Base-by-base conservation (phyloP, 2,888 invertebrate species). In the Coelinius sp. region DNA sequence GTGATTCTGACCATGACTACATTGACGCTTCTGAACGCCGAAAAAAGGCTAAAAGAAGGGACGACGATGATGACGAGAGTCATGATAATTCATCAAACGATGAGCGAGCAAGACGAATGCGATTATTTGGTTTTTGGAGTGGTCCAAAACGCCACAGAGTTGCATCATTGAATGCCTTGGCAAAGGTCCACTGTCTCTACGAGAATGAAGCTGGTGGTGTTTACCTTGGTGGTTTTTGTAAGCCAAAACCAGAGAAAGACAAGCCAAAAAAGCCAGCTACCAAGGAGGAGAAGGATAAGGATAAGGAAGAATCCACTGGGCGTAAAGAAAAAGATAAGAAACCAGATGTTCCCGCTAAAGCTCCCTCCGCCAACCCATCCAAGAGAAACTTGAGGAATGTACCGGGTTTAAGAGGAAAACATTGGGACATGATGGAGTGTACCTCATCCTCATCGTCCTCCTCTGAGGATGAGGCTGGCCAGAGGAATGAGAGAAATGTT, bases 131-230 rank as follows among this genome's bases (percentile, higher is more conserved):
- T 0, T 92, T 93, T 88, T 93, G 93, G 93, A 91, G 90, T 76
- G 94, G 94, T 0, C 94, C 95, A 24, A 95, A 95, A 87, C 91
- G 94, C 53, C 94, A 95, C 84, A 91, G 97, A 77, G 95, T 96
- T 88, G 97, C 97, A 41, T 96, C 96, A 1, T 88, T 97, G 31
- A 97, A 97, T 85, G 97, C 97, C 0, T 87, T 94, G 79, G 96
- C 96, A 25, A 96, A 96, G 89, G 96, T 97, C 1, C 96, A 96
- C 85, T 96, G 96, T 83, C 90, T 97, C 24, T 96, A 96, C 83
- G 96, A 96, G 88, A 96, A 96, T 84, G 96, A 96, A 88, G 93
- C 94, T 65, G 90, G 94, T 64, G 92, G 93, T 0, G 93, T 93
- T 73, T 91, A 93, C 68, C 84, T 90, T 12, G 90, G 90, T 35